Evolutionary conservation across 2,113 vertebrate genomes (phyloP), one percentile per base, ranked within the genome.

Genomic region (Coracopsis vasa): DNA sequence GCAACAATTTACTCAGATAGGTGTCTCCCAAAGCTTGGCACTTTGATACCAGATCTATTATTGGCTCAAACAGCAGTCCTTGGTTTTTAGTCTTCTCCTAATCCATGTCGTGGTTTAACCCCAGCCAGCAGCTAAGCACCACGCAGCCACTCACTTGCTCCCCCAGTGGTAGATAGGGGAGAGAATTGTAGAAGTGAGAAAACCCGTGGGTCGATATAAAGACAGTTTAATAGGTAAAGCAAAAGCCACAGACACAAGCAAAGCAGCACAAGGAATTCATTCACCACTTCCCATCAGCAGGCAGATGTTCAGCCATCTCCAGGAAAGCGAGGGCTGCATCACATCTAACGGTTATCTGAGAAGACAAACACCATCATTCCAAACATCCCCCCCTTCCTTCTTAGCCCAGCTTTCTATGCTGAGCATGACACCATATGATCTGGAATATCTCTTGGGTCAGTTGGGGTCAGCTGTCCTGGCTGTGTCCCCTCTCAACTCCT

Each of bases 291-390:
- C 41, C 41, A 24, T 5, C 17, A 31, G 35, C 18, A 69, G 75
- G 41, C 53, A 80, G 35, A 17, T 69, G 17, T 62, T 28, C 45
- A 61, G 45, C 29, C 29, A 53, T 47, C 27, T 18, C 17, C 35
- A 37, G 53, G 45, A 80, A 10, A 54, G 61, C n/a, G 29, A 54
- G 41, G 7, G 25, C 45, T 86, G n/a, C 25, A 53, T 74, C 61
- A 35, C 53, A 27, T 0, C 0, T 33, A 67, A 48, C 10, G 14
- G 14, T 61, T 35, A 29, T 42, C 53, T 69, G 61, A 14, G 61
- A 74, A 62, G 27, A 54, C 24, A 74, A 74, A 47, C 3, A 11
- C 17, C n/a, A 24, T 35, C 39, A 28, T 21, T 75, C 10, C 23
- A 23, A 74, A 69, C 0, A 0, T 37, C 53, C 48, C 35, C 19